Conservation (phyloP, 1,140 invertebrate species). For the Geopemphigus sp. region DNA sequence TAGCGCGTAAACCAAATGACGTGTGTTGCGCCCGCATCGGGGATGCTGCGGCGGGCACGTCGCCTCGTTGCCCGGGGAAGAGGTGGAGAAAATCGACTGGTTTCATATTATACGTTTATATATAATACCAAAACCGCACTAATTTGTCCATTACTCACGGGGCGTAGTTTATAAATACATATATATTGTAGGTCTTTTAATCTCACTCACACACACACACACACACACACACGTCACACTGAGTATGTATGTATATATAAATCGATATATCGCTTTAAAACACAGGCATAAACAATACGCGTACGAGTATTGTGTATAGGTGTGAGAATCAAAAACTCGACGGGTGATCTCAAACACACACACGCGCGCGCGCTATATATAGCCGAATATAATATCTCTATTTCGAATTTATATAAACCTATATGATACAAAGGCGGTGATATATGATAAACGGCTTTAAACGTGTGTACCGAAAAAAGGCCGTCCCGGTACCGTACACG, state of each 20-base stretch:
- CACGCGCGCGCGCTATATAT: background rate
- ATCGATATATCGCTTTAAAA: background rate
- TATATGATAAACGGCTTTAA: background rate
- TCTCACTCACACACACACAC: background rate
- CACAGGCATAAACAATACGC: background rate
- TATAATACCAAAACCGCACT: constrained; percentile 11
- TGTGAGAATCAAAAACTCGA: constrained; percentile 15
- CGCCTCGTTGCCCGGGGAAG: background rate
- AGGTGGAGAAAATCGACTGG: background rate
- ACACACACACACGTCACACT: background rate
- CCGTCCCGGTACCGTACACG: too few species aligned
- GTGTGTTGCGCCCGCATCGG: background rate
- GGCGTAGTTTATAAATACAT: too few species aligned
- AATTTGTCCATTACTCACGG: constrained; percentile 28
- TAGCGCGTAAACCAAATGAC: constrained; percentile 17
- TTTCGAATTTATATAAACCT: too few species aligned
- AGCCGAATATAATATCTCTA: too few species aligned
- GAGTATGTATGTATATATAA: too few species aligned
- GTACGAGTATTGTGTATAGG: background rate
- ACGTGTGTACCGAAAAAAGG: background rate
- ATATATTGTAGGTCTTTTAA: background rate
- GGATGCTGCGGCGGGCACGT: too few species aligned
- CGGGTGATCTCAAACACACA: background rate
- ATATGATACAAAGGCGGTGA: background rate
- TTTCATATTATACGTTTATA: background rate